Evolutionary conservation across 1,140 invertebrate genomes (phyloP).

Genomic region (Pristionchus pacificus): DNA sequence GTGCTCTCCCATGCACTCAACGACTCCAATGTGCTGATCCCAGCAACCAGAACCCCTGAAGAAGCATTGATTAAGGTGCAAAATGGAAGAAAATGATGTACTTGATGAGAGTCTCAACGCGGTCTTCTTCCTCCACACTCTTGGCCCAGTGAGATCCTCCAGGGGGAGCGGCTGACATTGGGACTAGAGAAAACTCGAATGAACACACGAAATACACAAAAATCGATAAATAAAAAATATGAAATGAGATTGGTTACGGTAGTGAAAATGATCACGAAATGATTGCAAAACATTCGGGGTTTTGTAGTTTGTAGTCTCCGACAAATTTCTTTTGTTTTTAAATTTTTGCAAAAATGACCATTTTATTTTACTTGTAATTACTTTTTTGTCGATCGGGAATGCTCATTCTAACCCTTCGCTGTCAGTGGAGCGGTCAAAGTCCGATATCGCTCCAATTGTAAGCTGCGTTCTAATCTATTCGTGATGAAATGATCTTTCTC

Average conservation of each 20-base stretch:
- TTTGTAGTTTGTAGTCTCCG: no score
- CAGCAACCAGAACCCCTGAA: constrained; percentile 29
- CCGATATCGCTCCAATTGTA: no score
- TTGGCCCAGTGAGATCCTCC: constrained; percentile 25
- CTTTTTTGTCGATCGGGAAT: no score
- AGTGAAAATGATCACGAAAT: background rate
- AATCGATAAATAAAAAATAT: background rate
- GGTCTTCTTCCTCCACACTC: constrained; percentile 25
- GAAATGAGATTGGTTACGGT: background rate
- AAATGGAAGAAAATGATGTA: constrained; percentile 6
- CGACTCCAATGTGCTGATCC: constrained; percentile 27
- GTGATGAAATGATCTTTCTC: no score
- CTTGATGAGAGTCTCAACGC: constrained; percentile 29
- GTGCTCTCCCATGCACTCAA: constrained; percentile 32
- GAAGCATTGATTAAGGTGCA: background rate
- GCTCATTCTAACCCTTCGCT: no score
- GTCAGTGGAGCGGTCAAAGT: no score
- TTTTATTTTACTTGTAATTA: no score
- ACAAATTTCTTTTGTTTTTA: no score
- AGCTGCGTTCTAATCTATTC: no score
- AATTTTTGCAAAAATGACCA: no score
- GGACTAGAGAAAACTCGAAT: no score
- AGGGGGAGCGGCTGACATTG: background rate
- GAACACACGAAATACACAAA: background rate
- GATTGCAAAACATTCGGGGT: background rate